Evolutionary conservation across 2,113 vertebrate genomes (phyloP).

Genomic region (Gambusia affinis): DNA sequence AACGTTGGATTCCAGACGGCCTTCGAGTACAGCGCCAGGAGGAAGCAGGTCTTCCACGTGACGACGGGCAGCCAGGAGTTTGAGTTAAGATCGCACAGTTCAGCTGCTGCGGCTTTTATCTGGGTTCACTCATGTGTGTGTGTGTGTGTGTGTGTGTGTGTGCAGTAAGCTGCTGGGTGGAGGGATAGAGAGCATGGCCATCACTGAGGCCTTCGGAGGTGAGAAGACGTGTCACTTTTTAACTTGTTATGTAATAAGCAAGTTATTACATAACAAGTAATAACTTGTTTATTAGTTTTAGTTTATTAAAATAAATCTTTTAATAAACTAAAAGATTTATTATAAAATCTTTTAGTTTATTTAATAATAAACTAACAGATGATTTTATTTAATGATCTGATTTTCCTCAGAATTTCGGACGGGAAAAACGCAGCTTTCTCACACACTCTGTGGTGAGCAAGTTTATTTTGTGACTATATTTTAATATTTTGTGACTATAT

Average conservation of each 20-base stretch:
- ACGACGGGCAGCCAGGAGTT: constrained; percentile 97
- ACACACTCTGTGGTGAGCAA: constrained; percentile 94
- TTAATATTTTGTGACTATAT: no score
- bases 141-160: constrained; percentile 9
- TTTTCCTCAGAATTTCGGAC: constrained; percentile 92
- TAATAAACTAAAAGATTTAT: no score
- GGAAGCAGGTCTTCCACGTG: constrained; percentile 95
- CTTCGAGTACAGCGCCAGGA: constrained; percentile 91
- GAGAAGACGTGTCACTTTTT: constrained; percentile 25
- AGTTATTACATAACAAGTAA: no score
- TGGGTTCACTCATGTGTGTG: no score
- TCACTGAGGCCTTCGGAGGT: constrained; percentile 99
- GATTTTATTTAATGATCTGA: not conserved
- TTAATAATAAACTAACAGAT: no score
- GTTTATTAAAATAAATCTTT: no score
- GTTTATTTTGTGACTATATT: not conserved
- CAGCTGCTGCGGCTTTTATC: no score
- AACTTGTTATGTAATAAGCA: no score
- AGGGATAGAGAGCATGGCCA: constrained; percentile 98
- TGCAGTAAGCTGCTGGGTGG: constrained; percentile 95
- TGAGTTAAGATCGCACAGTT: constrained; percentile 82
- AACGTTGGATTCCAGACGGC: constrained; percentile 94
- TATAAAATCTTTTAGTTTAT: no score
- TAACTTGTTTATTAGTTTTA: no score
- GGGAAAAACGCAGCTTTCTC: constrained; percentile 96